Conservation (phyloP, 2,113 vertebrate genomes). For the Eclectus roratus region DNA sequence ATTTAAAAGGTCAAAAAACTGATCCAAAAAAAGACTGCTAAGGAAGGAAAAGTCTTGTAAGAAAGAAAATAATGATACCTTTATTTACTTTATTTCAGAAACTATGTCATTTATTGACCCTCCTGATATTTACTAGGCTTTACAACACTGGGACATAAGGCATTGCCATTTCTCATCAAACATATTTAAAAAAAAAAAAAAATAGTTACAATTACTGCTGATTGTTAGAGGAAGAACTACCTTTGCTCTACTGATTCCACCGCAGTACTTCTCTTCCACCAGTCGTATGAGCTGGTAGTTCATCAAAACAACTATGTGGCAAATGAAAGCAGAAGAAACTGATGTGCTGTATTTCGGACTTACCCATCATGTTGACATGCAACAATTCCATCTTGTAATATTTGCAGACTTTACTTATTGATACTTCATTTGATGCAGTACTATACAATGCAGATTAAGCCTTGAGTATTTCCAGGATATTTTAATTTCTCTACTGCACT, state of each 20-base stretch:
- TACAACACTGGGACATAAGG: background rate
- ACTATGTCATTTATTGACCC: background rate
- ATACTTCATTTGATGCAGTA: background rate
- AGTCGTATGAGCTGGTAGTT: background rate
- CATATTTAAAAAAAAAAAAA: background rate
- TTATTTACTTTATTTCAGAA: background rate
- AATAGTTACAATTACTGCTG: background rate
- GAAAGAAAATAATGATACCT: background rate
- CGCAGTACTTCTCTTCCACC: background rate
- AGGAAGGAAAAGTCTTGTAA: background rate
- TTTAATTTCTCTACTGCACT: background rate
- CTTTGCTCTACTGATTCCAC: background rate
- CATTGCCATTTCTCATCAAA: background rate
- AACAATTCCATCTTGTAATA: background rate
- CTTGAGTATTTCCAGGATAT: background rate
- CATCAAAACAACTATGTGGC: background rate
- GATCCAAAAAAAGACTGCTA: background rate
- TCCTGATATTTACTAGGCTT: background rate
- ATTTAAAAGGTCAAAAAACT: background rate
- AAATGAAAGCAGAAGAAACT: background rate
- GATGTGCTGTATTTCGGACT: background rate
- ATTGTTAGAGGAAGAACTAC: background rate
- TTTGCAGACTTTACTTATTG: background rate
- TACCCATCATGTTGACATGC: accelerated
- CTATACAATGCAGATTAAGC: background rate